Conservation (phyloP, 1,140 invertebrate genomes). For the Eciton burchellii region DNA sequence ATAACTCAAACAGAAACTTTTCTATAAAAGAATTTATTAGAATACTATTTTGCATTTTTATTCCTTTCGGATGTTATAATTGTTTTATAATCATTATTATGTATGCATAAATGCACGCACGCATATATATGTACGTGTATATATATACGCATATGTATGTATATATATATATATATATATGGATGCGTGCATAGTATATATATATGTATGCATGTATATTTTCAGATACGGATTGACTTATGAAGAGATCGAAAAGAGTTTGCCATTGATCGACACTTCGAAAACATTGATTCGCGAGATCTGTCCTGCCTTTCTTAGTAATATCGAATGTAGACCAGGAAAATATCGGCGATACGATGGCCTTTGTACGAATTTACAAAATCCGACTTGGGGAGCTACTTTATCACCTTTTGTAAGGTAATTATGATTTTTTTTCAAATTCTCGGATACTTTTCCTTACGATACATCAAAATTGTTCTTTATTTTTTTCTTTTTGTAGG, state of each 20-base stretch:
- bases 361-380: constrained; percentile 95
- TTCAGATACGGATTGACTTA: constrained; percentile 93
- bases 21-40: background rate
- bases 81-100: constrained; percentile 51
- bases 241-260: constrained; percentile 94
- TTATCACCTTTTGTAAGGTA: constrained; percentile 93
- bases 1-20: background rate
- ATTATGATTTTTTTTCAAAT: constrained; percentile 33
- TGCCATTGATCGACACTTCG: constrained; percentile 95
- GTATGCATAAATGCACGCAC: too few species aligned
- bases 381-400: constrained; percentile 96
- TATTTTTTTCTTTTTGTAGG: constrained; percentile 81
- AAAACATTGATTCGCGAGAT: constrained; percentile 94
- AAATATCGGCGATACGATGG: constrained; percentile 96
- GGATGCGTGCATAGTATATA: too few species aligned
- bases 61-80: background rate
- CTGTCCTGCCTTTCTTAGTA: constrained; percentile 94
- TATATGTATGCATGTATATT: too few species aligned
- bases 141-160: too few species aligned
- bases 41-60: background rate
- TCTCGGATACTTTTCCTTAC: background rate
- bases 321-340: constrained; percentile 94
- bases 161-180: too few species aligned
- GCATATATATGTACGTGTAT: too few species aligned
- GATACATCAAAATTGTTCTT: background rate